Percentiles rank a stretch among this genome's conserved stretches.
phyloP scores from a whole-genome alignment of 2,888 invertebrate species.

The Drosophila parthenogenetica region DNA sequence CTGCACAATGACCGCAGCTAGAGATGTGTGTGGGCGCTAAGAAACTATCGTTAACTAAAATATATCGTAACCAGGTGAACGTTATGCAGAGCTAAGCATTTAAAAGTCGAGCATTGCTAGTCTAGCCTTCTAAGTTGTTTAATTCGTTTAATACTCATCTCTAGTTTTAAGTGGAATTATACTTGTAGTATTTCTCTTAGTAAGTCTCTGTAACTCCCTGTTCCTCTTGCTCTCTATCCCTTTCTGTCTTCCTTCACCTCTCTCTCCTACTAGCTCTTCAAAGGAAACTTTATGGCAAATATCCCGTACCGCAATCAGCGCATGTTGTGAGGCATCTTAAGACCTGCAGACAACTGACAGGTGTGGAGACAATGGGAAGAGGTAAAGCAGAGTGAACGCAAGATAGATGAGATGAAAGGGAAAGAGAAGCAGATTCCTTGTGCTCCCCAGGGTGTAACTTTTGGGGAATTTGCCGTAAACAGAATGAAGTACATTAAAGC shows the following conservation, averaged over 20 bases:
- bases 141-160: no score
- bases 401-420: neutral
- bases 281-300: slow-evolving; percentile 3
- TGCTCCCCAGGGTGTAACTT: slow-evolving; percentile 12
- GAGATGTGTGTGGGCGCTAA: neutral
- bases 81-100: no score
- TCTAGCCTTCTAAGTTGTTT: no score
- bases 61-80: no score
- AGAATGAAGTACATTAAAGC: slow-evolving; percentile 24
- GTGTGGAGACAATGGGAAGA: neutral
- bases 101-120: no score
- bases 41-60: neutral
- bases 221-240: neutral
- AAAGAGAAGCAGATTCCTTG: neutral
- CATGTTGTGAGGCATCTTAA: slow-evolving; percentile 6
- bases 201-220: no score
- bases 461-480: slow-evolving; percentile 5
- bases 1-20: slow-evolving; percentile 1
- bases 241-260: neutral
- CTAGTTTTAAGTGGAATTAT: no score
- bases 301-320: slow-evolving; percentile 22
- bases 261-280: neutral
- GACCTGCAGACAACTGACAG: slow-evolving; percentile 6
- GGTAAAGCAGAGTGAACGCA: neutral
- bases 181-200: no score